Evolutionary conservation across 2,797 vertebrate genomes (phyloP), one percentile per base, ranked within the genome.

Genomic region (Sebastes baramenuke): DNA sequence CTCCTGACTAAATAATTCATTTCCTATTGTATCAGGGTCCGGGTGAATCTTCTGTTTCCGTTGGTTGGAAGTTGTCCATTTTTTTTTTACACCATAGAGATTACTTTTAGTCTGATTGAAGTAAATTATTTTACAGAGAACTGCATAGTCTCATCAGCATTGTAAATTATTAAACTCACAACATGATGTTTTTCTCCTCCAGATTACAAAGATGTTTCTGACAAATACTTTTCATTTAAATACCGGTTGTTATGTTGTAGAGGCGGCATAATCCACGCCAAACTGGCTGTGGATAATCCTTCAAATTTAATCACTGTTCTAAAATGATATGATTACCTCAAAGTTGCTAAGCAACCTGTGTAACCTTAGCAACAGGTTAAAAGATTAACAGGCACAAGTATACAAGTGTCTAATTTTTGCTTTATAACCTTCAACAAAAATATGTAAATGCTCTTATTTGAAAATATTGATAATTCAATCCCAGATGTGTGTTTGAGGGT

Each of bases 1-100:
- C 72, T 66, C 42, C 54, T 2, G 5, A 67, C 81, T 83, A 61
- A 83, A 86, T 84, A 73, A 87, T 85, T 66, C 7, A 85, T 74
- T 30, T 25, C 62, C 32, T 29, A 25, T 25, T 72, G 67, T 54
- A 27, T 73, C 20, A 16, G 24, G 22, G 16, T 69, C 27, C 32
- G 62, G 13, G 42, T 73, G 42, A 79, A 56, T 79, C 65, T 0
- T 9, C 59, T 66, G 42, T 18, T 1, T 14, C 16, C 18, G 18
- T 32, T 61, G 24, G 12, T 49, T 68, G 59, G 49, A 75, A 67
- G 36, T 42, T 59, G 65, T 70, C 65, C 8, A 75, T 83, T 81
- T 30, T 62, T 62, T 58, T 30, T 60, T 46, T 46, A 16, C 6
- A 58, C 25, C 8, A 14, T 4, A 8, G 30, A 67, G 36, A 60